Evolutionary conservation across 2,888 invertebrate genomes (phyloP).

Genomic region (Neoitamus cyanurus): DNA sequence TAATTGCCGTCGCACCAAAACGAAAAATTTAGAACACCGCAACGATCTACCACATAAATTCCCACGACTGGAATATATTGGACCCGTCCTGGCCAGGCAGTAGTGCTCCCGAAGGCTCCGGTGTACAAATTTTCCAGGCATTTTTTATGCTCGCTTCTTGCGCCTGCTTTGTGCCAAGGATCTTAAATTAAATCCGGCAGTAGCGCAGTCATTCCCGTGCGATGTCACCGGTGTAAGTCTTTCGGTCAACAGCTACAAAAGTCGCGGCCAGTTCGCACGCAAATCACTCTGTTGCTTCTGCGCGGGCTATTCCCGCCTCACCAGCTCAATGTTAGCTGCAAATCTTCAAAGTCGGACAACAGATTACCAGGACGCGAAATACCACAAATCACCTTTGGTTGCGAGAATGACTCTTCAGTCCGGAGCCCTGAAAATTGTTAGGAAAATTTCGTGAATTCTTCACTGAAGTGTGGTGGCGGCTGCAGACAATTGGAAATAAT

Average conservation of each 20-base stretch:
- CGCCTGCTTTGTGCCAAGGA: conserved; percentile 10
- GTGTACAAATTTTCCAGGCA: conserved; percentile 29
- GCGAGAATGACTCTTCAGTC: not conserved
- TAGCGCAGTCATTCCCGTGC: conserved; percentile 40
- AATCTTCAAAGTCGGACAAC: conserved; percentile 22
- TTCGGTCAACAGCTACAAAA: conserved; percentile 4
- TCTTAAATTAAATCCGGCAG: conserved; percentile 37
- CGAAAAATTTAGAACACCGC: conserved; percentile 10
- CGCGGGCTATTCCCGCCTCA: not conserved
- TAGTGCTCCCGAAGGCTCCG: not conserved
- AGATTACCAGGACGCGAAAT: conserved; percentile 15
- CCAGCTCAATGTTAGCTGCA: not conserved
- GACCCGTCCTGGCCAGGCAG: not conserved
- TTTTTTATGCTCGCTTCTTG: conserved; percentile 15
- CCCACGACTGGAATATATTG: not conserved
- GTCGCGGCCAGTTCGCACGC: conserved; percentile 34
- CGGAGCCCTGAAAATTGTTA: conserved; percentile 24
- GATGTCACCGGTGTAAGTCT: conserved; percentile 41
- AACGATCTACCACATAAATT: conserved; percentile 34
- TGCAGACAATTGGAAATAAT: conserved; percentile 45
- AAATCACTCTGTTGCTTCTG: conserved; percentile 21
- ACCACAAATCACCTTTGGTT: conserved; percentile 24
- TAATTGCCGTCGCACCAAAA: conserved; percentile 29
- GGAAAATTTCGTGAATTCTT: conserved; percentile 38
- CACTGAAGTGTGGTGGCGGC: conserved; percentile 16